Base-by-base conservation (phyloP, 92 coral and sea anemone species). In the Parazoanthus darwini region DNA sequence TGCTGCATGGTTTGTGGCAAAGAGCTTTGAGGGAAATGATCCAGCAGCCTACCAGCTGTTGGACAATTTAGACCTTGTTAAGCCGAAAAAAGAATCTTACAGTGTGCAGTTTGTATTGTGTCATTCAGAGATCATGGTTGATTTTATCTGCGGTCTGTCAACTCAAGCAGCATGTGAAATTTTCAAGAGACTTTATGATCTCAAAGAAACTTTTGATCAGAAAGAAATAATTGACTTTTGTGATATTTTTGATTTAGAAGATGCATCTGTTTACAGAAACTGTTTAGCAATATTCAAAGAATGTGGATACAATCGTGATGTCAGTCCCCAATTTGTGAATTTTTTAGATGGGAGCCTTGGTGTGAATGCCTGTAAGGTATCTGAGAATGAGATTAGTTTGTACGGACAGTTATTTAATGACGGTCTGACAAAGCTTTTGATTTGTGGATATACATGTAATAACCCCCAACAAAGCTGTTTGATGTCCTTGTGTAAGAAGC, bases 1-100 rank as follows among this genome's bases (percentile, higher is more conserved):
- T 3, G 85, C 90, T 8, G 90, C 90, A 50, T 79, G 79, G 86
- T 88, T 54, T 59, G 71, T 88, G 25, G 86, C 73, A 38, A 72
- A 68, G 25, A 46, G 56, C 25, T 67, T 80, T 18, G 82, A 74
- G 23, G 37, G 3, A 74, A 35, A 74, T 35, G 78, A 74, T 74
- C 78, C 46, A 13, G 78, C 20, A 74, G 42, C 78, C 37, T 35
- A 4, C 43, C 23, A 13, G 78, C 3, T 74, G 78, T 35, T 74
- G 10, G 18, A 74, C 8, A 38, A 74, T 74, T 74, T 74, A 18
- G 0, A 33, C 4, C 18, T 71, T 71, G 76, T 26, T 71, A 71
- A 71, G 76, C 16, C 76, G 3, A n/a, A 7, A 25, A 13, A 25
- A 2, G 3, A 26, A 22, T 8, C 26, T 71, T 3, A 25, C 26